Base-by-base conservation (phyloP, 2,797 vertebrate species). In the Glossophaga mutica region DNA sequence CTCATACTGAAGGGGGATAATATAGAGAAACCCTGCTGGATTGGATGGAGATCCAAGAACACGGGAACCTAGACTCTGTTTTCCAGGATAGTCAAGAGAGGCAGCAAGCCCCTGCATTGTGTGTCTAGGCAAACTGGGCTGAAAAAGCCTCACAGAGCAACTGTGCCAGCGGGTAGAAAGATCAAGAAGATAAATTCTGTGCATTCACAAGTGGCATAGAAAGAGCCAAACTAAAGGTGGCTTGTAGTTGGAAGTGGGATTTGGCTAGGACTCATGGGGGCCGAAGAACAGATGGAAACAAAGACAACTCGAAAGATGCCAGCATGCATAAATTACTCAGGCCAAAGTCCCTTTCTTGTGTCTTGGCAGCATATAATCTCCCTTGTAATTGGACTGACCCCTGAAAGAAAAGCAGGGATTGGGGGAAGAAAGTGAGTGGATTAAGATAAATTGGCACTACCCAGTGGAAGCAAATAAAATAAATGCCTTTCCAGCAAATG, bases 401-500 rank as follows among this genome's bases (percentile, higher is more conserved):
- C 34, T 62, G 55, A 92, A 71, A 24, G 44, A 91, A 96, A 87
- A 84, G 14, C 29, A 92, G 7, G 3, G 26, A 44, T 77, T 3
- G 2, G 62, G n/a, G 48, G 26, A 65, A 79, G 44, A 90, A 87
- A 90, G 32, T 68, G 22, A 88, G 83, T 74, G 44, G 14, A 26
- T 92, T 96, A 81, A 90, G 52, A 83, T 70, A 82, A 62, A 88
- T 95, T 81, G 85, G 24, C 2, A 77, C 39, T 78, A 32, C 5
- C 19, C 18, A 55, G 26, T 11, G 90, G 19, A 67, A 93, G 93
- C 39, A 92, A 88, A 70, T 44, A 84, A 73, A 79, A 65, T 48
- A 81, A 74, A 90, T 37, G 67, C 26, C 34, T 93, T 91, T 88
- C 29, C 14, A 87, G 48, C 29, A 93, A 24, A 94, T 24, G 37